phyloP scores from a whole-genome alignment of 2,797 vertebrate genomes.

The Spinus pinus region DNA sequence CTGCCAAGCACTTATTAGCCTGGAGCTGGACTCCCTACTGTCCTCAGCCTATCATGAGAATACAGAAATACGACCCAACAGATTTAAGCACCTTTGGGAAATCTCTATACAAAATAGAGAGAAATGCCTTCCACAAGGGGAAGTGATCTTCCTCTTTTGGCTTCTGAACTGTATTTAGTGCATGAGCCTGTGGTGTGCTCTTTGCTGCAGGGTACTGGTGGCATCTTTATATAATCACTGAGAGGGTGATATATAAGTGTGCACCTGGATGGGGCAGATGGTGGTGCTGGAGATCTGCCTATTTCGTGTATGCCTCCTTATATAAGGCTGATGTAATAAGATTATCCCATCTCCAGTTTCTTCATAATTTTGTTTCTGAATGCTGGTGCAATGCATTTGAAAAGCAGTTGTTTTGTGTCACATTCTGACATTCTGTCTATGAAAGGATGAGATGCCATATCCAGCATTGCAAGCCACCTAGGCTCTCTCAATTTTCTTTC shows the following conservation, averaged over 20 bases:
- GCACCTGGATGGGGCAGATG: neutral
- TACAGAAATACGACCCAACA: neutral
- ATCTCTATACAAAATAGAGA: neutral
- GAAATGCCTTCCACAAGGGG: neutral
- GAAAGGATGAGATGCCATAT: neutral
- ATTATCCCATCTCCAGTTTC: neutral
- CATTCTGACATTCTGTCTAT: neutral
- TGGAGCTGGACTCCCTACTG: neutral
- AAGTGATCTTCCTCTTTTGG: neutral
- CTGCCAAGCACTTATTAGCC: neutral
- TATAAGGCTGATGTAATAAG: neutral
- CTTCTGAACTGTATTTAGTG: neutral
- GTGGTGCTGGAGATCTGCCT: neutral
- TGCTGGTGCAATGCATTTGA: neutral
- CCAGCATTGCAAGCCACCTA: neutral
- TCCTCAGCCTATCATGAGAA: neutral
- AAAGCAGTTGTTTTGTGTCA: neutral
- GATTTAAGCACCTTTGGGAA: neutral
- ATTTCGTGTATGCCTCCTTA: neutral
- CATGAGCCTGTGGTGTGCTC: neutral
- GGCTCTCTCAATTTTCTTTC: neutral
- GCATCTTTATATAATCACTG: neutral
- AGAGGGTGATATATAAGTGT: neutral
- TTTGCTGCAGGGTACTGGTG: neutral
- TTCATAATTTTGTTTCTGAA: neutral